Percentiles rank a stretch among this genome's conserved stretches.
Evolutionary conservation across 2,113 vertebrate species (phyloP).

Genomic region (Sceloporus undulatus): DNA sequence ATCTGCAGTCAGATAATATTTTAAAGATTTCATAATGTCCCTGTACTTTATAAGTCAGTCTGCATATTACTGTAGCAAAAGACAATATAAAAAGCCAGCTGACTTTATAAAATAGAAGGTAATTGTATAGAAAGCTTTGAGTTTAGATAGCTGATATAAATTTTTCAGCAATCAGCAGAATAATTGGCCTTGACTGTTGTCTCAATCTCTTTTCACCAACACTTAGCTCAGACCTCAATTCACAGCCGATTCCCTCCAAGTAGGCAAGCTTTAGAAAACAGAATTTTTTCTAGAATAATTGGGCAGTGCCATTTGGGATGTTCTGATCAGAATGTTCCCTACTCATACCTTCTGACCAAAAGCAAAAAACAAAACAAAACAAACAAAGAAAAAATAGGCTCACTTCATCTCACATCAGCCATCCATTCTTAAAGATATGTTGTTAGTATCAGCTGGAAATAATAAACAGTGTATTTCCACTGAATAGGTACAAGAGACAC

Average conservation of each 20-base stretch:
- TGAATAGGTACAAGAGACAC: too few relatives aligned
- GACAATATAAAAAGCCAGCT: background rate
- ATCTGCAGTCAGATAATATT: background rate
- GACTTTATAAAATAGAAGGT: background rate
- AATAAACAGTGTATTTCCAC: background rate
- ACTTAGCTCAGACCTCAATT: background rate
- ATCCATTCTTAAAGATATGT: background rate
- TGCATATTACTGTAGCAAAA: slow-evolving; percentile 18
- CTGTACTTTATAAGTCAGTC: background rate
- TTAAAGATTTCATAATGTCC: slow-evolving; percentile 17
- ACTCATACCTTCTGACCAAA: background rate
- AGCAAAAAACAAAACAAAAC: too few relatives aligned
- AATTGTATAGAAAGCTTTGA: background rate
- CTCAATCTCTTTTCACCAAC: background rate
- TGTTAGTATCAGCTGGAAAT: background rate
- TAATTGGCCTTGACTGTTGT: background rate
- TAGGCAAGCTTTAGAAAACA: background rate
- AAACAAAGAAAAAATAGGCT: too few relatives aligned
- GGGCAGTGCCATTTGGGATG: background rate
- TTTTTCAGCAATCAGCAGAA: background rate
- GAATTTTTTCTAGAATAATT: background rate
- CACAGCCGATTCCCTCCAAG: background rate
- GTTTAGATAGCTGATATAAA: background rate
- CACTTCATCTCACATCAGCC: background rate
- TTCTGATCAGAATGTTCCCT: background rate